Percentiles rank a stretch among this genome's conserved stretches.
Conservation (phyloP, 1,140 invertebrate species). For the Adoxophyes honmai region DNA sequence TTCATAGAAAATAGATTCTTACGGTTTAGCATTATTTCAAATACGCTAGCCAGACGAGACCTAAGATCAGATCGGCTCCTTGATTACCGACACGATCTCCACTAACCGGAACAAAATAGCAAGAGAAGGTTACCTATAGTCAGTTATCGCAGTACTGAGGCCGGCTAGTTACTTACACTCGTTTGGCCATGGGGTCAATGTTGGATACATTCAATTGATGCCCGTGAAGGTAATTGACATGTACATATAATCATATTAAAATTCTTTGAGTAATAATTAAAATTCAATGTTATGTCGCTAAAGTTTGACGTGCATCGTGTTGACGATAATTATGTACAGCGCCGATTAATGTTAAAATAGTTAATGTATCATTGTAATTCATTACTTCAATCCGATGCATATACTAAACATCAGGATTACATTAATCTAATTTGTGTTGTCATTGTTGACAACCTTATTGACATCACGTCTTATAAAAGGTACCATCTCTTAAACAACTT, state of each 20-base stretch:
- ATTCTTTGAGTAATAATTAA: background rate
- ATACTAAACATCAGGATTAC: background rate
- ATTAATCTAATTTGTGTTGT: background rate
- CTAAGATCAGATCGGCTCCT: constrained; percentile 1
- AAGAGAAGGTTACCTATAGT: constrained; percentile 24
- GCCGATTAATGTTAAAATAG: too few relatives aligned
- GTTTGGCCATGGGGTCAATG: constrained; percentile 39
- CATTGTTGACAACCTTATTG: too few relatives aligned
- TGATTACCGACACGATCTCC: constrained; percentile 10
- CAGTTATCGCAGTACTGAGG: constrained; percentile 29
- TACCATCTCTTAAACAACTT: too few relatives aligned
- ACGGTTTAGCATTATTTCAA: too few relatives aligned
- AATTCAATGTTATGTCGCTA: too few relatives aligned
- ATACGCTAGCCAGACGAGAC: background rate
- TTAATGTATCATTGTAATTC: background rate
- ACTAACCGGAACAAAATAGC: constrained; percentile 34
- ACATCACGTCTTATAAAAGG: too few relatives aligned
- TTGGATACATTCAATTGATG: constrained; percentile 32
- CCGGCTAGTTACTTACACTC: constrained; percentile 22
- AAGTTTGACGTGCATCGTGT: too few relatives aligned
- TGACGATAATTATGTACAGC: too few relatives aligned
- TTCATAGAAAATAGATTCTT: too few relatives aligned
- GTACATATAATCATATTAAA: constrained; percentile 13
- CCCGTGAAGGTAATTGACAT: constrained; percentile 26
- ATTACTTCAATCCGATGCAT: background rate